Evolutionary conservation across 2,797 vertebrate species (phyloP).

Genomic region (Chromobotia macracanthus): DNA sequence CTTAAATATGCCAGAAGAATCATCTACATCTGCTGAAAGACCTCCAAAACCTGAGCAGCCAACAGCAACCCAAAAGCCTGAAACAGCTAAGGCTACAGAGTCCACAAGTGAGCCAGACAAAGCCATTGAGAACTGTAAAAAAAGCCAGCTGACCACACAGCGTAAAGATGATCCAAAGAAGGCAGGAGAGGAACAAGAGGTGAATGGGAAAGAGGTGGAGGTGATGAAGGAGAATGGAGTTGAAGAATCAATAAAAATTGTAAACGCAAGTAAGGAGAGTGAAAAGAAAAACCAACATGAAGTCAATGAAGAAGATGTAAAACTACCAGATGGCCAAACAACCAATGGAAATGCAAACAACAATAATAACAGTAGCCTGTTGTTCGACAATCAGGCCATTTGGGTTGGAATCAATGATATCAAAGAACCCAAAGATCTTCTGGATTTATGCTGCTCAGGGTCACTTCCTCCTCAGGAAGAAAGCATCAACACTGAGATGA

Average conservation of each 20-base stretch:
- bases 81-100: slow-evolving; percentile 18
- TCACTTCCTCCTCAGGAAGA: slow-evolving; percentile 47
- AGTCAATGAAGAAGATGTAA: slow-evolving; percentile 68
- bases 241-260: slow-evolving; percentile 62
- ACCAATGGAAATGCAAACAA: slow-evolving; percentile 81
- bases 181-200: slow-evolving; percentile 49
- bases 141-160: slow-evolving; percentile 48
- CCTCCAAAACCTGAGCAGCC: slow-evolving; percentile 26
- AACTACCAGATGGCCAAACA: slow-evolving; percentile 62
- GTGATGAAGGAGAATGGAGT: slow-evolving; percentile 42
- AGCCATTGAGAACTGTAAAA: slow-evolving; percentile 57
- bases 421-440: not conserved
- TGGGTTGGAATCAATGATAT: not conserved
- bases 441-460: slow-evolving; percentile 31
- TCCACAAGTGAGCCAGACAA: slow-evolving; percentile 50
- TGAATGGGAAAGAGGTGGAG: slow-evolving; percentile 53
- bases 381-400: slow-evolving; percentile 54
- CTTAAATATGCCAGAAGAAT: slow-evolving; percentile 17
- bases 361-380: slow-evolving; percentile 72
- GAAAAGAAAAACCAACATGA: slow-evolving; percentile 63
- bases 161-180: slow-evolving; percentile 48
- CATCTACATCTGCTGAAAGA: slow-evolving; percentile 21
- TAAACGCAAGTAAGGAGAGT: slow-evolving; percentile 67
- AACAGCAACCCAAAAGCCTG: slow-evolving; percentile 10
- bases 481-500: slow-evolving; percentile 49